phyloP scores from a whole-genome alignment of 1,140 invertebrate species.

The Cepaea nemoralis region DNA sequence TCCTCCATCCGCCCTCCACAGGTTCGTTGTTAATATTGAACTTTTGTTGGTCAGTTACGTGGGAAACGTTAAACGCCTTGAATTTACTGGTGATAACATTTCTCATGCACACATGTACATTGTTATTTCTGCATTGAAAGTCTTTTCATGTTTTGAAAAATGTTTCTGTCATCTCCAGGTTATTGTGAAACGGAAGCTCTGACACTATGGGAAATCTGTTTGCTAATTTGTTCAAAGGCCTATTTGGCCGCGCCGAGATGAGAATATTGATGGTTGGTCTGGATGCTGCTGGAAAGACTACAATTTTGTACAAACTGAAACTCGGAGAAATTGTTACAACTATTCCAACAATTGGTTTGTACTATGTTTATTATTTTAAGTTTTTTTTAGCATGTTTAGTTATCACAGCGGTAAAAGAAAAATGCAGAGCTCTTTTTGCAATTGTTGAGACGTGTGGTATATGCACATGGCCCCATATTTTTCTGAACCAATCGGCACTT shows the following conservation, averaged over 20 bases:
- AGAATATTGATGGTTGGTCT: conserved; percentile 77
- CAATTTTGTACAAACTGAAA: conserved; percentile 96
- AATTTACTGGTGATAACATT: no score
- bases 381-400: background rate
- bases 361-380: background rate
- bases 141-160: no score
- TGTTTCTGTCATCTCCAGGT: background rate
- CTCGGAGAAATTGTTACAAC: conserved; percentile 97
- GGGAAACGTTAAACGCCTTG: no score
- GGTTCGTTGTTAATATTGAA: no score
- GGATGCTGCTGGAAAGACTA: conserved; percentile 97
- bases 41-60: no score
- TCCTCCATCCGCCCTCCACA: no score
- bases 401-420: conserved; percentile 1
- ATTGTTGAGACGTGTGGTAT: no score
- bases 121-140: no score
- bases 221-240: conserved; percentile 43
- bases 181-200: background rate
- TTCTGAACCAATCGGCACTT: no score
- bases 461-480: no score
- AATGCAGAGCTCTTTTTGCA: background rate
- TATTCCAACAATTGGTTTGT: conserved; percentile 92
- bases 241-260: conserved; percentile 61
- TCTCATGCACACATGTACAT: no score
- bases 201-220: conserved; percentile 52